Evolutionary conservation across 64 coral and sea anemone species (phyloP).

Genomic region (Pocillopora verrucosa): DNA sequence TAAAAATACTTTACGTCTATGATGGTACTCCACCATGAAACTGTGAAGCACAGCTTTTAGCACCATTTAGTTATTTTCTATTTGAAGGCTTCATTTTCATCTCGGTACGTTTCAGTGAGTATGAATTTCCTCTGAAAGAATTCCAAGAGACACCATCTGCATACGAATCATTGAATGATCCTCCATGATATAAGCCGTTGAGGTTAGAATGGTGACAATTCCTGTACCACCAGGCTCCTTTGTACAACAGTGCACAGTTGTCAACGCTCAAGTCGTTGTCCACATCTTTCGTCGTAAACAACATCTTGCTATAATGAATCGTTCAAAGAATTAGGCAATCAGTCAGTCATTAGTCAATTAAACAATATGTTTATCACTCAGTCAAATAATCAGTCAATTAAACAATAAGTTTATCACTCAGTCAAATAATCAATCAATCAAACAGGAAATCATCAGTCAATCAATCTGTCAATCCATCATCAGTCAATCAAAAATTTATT

Average conservation of each 20-base stretch:
- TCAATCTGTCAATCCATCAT: no score
- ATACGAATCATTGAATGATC: background rate
- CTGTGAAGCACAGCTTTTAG: no score
- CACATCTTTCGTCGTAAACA: background rate
- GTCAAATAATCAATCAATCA: no score
- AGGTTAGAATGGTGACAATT: background rate
- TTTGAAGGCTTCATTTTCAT: background rate
- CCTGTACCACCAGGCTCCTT: background rate
- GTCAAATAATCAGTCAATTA: no score
- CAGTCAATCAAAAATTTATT: no score
- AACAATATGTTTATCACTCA: no score
- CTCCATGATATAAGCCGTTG: background rate
- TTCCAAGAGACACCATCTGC: background rate
- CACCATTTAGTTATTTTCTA: no score
- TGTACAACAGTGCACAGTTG: background rate
- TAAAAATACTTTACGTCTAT: no score
- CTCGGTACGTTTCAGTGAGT: background rate
- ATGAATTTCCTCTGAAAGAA: background rate
- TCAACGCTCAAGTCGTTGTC: background rate
- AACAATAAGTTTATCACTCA: no score
- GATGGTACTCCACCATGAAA: no score
- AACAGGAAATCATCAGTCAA: no score
- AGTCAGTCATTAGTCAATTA: no score
- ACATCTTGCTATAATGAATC: background rate
- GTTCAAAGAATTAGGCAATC: background rate